Base-by-base conservation (phyloP, 2,797 vertebrate species). In the Aratinga solstitialis region DNA sequence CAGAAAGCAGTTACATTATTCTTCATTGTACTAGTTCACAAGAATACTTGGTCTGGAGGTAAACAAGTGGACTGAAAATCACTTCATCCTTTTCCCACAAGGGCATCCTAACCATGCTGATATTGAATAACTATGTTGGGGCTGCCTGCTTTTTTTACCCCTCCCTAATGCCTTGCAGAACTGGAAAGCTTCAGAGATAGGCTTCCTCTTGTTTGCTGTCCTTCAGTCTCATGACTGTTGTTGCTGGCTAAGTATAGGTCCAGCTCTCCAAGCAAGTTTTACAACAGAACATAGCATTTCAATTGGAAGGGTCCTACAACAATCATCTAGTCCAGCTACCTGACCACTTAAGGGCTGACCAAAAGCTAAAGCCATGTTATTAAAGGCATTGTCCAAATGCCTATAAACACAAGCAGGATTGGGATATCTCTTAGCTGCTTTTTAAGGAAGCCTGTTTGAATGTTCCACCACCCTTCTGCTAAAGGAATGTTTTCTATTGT, bases 401-500 rank as follows among this genome's bases (percentile, higher is more conserved):
- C 38, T 67, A 20, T 40, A 21, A 76, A 32, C 20, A 45, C 11
- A n/a, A 58, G 32, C 27, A 78, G 29, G 9, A 24, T 32, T 74
- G 11, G 21, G 20, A 5, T 42, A 67, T 20, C 0, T 58, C 56
- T 15, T 58, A 0, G 38, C 13, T 13, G 20, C 18, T 13, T 83
- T 32, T 36, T 22, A n/a, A 47, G 30, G 29, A 45, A 91, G n/a
- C 11, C 5, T 10, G 4, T 84, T 66, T 21, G 21, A 24, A 15
- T 7, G 3, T 80, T 45, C 50, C 13, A 61, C 18, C 29, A 80
- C 13, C 2, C 8, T 50, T 15, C 17, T 2, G 0, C 7, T 23
- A 72, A 83, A 63, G 19, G 75, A 54, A 32, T 67, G 11, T 3
- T 63, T 75, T 32, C 40, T 72, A 20, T 38, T 36, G 7, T 32